Conservation (phyloP, 2,888 invertebrate genomes). For the Eupithecia subumbrata region DNA sequence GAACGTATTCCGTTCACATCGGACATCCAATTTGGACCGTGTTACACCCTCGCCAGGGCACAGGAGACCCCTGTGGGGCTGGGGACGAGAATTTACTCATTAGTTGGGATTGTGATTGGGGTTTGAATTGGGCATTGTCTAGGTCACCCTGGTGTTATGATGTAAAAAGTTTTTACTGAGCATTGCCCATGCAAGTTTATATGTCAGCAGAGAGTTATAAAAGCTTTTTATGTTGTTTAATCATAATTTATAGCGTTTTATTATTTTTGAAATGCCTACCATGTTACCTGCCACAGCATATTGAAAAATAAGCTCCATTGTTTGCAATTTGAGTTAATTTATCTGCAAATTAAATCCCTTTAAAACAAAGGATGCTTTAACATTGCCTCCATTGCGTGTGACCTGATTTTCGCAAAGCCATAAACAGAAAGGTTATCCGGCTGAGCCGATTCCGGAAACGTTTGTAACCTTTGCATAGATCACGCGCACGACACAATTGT, state of each 20-base stretch:
- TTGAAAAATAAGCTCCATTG: background rate
- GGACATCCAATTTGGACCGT: background rate
- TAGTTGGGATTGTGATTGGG: background rate
- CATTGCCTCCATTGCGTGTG: conserved; percentile 8
- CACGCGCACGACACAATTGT: conserved; percentile 1
- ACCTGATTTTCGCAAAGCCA: conserved; percentile 23
- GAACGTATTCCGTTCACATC: conserved; percentile 9
- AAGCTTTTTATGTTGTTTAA: background rate
- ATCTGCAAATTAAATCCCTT: background rate
- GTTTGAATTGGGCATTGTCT: background rate
- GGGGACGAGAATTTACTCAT: background rate
- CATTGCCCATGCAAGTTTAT: background rate
- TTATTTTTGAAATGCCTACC: background rate
- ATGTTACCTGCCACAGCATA: too few species aligned
- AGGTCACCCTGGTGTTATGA: background rate
- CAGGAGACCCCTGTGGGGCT: background rate
- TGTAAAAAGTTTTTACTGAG: background rate
- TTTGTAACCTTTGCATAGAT: conserved; percentile 1
- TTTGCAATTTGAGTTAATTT: background rate
- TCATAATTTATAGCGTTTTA: background rate
- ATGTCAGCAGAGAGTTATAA: background rate
- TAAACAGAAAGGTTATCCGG: conserved; percentile 23
- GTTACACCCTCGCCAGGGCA: background rate
- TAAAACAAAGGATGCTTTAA: background rate
- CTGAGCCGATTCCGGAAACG: conserved; percentile 7